Conservation (phyloP, 2,113 vertebrate species). For the Erinaceus europaeus region DNA sequence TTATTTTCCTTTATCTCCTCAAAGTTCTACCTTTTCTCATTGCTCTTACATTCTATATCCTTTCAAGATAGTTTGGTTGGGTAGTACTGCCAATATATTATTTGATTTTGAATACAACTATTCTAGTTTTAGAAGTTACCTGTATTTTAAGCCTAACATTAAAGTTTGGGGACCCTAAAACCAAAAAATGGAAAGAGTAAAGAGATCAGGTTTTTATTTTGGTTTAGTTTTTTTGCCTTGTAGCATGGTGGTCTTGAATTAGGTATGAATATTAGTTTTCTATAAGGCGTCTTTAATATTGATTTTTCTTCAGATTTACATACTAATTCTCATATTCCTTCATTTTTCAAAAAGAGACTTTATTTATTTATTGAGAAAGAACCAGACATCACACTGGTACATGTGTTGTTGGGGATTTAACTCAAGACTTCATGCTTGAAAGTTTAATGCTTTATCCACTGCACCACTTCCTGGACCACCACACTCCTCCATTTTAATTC, state of each 20-base stretch:
- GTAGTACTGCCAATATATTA: background rate
- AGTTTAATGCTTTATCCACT: no score
- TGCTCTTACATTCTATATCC: background rate
- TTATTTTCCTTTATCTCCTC: background rate
- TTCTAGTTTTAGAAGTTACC: background rate
- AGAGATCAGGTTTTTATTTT: no score
- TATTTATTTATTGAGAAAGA: no score
- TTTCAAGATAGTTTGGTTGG: background rate
- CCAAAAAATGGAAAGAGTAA: background rate
- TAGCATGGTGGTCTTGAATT: background rate
- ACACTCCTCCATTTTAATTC: no score
- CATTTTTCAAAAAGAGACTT: no score
- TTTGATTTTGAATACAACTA: conserved; percentile 18
- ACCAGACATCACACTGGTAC: no score
- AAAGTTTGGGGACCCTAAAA: background rate
- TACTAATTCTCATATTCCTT: background rate
- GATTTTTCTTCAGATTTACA: background rate
- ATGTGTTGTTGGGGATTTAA: no score
- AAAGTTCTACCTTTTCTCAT: background rate
- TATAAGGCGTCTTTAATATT: conserved; percentile 6
- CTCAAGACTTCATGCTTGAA: no score
- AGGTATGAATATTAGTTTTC: background rate
- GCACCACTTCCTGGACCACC: no score
- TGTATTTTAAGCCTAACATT: background rate
- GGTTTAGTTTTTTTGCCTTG: background rate